phyloP scores from a whole-genome alignment of 1,140 invertebrate genomes.

The Lerema accius region DNA sequence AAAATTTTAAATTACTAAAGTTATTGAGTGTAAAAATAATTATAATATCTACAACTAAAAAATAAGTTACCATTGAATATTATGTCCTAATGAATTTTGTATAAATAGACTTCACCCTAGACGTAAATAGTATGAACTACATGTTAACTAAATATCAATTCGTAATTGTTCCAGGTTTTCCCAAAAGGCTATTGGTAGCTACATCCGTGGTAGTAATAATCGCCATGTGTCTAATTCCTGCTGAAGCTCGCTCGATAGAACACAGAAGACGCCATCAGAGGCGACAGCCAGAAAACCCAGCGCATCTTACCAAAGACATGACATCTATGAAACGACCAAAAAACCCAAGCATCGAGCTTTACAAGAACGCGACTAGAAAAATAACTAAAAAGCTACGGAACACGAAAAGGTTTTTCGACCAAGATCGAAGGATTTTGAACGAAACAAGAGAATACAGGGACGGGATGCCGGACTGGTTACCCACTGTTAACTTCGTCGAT shows the following conservation, averaged over 20 bases:
- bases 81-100: too few relatives aligned
- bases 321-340: constrained; percentile 46
- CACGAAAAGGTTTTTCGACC: constrained; percentile 63
- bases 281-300: constrained; percentile 43
- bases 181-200: constrained; percentile 78
- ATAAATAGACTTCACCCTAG: too few relatives aligned
- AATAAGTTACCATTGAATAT: too few relatives aligned
- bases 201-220: constrained; percentile 67
- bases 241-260: constrained; percentile 56
- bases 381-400: constrained; percentile 69
- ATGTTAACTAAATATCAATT: too few relatives aligned
- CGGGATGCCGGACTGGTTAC: constrained; percentile 70
- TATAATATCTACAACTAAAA: too few relatives aligned
- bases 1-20: too few relatives aligned
- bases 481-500: constrained; percentile 71
- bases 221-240: constrained; percentile 65
- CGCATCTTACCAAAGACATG: constrained; percentile 62
- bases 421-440: constrained; percentile 57
- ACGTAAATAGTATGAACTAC: too few relatives aligned
- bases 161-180: constrained; percentile 77
- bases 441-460: constrained; percentile 65
- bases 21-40: too few relatives aligned
- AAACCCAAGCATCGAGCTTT: constrained; percentile 56
- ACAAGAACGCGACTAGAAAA: constrained; percentile 61
- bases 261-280: constrained; percentile 63